Conservation (phyloP, 23 tunicate genomes). For the Styela clava region DNA sequence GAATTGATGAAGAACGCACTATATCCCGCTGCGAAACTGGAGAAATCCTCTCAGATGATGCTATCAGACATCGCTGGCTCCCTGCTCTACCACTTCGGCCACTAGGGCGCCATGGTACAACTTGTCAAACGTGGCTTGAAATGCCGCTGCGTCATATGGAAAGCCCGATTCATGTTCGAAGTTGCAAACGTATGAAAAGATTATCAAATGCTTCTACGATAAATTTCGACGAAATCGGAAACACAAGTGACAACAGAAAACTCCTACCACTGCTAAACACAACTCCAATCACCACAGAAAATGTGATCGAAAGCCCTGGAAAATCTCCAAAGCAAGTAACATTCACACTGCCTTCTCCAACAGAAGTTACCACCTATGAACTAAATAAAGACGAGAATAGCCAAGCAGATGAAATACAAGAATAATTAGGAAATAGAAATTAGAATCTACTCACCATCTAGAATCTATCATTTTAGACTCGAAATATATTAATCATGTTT, state of each 20-base stretch:
- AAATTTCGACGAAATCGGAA: not conserved
- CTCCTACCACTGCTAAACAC: not conserved
- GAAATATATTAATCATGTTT: no score
- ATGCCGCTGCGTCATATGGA: conserved; percentile 62
- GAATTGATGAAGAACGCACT: conserved; percentile 55
- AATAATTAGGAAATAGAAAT: no score
- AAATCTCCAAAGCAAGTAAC: not conserved
- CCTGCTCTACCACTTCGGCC: conserved; percentile 71
- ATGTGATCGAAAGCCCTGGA: not conserved
- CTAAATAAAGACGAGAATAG: not conserved
- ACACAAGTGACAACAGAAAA: not conserved
- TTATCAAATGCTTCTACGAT: conserved; percentile 10
- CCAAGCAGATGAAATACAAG: not conserved
- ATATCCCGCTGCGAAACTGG: conserved; percentile 68
- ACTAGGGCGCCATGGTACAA: conserved; percentile 57
- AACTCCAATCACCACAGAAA: not conserved
- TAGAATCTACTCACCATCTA: no score
- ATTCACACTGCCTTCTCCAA: not conserved
- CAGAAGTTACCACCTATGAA: not conserved
- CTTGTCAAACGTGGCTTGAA: conserved; percentile 51
- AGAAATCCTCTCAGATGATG: conserved; percentile 38
- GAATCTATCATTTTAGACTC: no score
- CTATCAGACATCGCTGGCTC: conserved; percentile 31
- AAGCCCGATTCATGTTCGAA: conserved; percentile 34
- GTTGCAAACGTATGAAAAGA: conserved; percentile 22